These are phyloP conservation scores for Indicator indicator DNA, from an alignment of 2,113 vertebrate genomes.

Conservation along the genomic window DNA sequence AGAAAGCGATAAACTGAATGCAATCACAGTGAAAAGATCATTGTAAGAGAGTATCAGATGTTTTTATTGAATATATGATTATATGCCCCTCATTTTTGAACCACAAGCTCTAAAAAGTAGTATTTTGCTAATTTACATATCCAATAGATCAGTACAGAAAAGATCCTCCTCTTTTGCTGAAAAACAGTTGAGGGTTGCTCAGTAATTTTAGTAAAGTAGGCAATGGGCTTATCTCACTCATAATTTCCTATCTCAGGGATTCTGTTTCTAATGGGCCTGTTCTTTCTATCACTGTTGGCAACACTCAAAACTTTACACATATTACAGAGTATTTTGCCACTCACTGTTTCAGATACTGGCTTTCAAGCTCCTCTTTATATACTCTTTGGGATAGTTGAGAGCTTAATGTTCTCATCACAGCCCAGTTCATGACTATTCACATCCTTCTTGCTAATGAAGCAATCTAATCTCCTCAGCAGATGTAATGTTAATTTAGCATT, in stretches of 20 bases:
- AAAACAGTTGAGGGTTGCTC: neutral
- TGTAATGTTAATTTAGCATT: neutral
- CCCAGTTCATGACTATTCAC: neutral
- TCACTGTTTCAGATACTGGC: neutral
- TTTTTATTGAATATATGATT: neutral
- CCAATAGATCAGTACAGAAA: neutral
- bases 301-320: neutral
- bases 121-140: neutral
- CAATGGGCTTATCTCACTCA: neutral
- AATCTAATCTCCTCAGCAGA: neutral
- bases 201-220: neutral
- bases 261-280: neutral
- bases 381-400: neutral
- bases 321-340: neutral
- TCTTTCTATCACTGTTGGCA: neutral
- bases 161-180: neutral
- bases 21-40: neutral
- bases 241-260: neutral
- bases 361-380: neutral
- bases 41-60: neutral
- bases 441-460: constrained; percentile 7
- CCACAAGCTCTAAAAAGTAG: neutral
- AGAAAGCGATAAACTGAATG: neutral
- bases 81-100: neutral
- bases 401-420: constrained; percentile 14